Evolutionary conservation across 2,797 vertebrate species (phyloP).

Genomic region (Prunella strophiata): DNA sequence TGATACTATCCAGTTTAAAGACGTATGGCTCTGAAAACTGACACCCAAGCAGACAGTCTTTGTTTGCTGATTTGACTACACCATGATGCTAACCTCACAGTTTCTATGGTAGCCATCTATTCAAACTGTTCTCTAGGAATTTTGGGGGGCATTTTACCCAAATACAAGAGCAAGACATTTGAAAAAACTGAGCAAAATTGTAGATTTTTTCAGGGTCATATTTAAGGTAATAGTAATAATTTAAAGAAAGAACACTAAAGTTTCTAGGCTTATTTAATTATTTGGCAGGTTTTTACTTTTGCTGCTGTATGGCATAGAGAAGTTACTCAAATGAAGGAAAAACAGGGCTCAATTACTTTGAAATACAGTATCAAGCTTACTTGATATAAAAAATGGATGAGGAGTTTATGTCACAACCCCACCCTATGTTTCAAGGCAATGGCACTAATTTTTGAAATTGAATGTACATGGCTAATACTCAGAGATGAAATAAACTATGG

Average conservation of each 20-base stretch:
- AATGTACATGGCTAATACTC: background rate
- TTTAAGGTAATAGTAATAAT: background rate
- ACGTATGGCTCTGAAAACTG: background rate
- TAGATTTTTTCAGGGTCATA: background rate
- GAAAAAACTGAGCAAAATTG: background rate
- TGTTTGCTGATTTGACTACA: background rate
- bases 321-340: background rate
- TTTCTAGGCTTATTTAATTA: background rate
- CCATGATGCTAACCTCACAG: background rate
- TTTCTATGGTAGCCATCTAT: background rate
- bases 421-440: background rate
- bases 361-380: background rate
- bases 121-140: background rate
- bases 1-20: background rate
- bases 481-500: background rate
- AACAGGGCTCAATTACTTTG: background rate
- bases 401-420: background rate
- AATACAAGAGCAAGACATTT: background rate
- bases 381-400: background rate
- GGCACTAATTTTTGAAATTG: background rate
- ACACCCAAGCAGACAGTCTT: background rate
- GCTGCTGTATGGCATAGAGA: background rate
- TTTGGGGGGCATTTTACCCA: background rate
- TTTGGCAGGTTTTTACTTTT: background rate
- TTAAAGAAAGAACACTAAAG: background rate